Evolutionary conservation across 2,113 vertebrate species (phyloP).

Genomic region (Pseudois nayaur): DNA sequence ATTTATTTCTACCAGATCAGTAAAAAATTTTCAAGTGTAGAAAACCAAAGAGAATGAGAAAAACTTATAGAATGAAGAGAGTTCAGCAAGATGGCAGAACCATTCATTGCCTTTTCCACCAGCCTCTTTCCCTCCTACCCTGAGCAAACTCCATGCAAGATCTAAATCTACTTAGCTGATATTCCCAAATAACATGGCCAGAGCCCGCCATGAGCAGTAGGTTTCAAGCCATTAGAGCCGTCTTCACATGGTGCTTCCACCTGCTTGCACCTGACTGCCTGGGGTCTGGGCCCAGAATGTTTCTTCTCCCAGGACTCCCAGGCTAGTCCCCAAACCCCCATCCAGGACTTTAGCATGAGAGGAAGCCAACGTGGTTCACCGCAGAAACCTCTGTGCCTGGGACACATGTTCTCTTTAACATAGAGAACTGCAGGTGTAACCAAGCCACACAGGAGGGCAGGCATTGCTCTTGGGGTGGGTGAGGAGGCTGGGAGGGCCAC

Average conservation of each 20-base stretch:
- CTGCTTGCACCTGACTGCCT: not conserved
- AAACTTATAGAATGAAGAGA: not conserved
- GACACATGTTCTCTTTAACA: not conserved
- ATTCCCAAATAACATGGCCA: not conserved
- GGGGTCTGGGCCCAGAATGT: not conserved
- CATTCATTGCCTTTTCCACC: not conserved
- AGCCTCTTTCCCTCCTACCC: not conserved
- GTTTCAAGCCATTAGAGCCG: not conserved
- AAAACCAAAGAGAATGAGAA: not conserved
- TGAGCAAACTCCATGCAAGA: not conserved
- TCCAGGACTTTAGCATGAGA: not conserved
- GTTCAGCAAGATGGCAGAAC: not conserved
- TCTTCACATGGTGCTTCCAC: not conserved
- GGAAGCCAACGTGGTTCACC: not conserved
- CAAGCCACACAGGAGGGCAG: not conserved
- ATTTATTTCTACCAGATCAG: not conserved
- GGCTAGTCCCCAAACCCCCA: too few relatives aligned
- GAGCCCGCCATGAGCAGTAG: not conserved
- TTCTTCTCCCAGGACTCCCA: not conserved
- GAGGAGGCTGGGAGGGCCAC: not conserved
- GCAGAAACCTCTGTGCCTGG: not conserved
- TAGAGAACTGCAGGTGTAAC: not conserved
- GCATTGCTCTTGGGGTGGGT: too few relatives aligned
- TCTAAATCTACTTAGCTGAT: not conserved
- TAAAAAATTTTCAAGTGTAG: not conserved